These are phyloP conservation scores for Neodiprion lecontei DNA, from an alignment of 1,140 invertebrate genomes.

Conservation along the genomic window DNA sequence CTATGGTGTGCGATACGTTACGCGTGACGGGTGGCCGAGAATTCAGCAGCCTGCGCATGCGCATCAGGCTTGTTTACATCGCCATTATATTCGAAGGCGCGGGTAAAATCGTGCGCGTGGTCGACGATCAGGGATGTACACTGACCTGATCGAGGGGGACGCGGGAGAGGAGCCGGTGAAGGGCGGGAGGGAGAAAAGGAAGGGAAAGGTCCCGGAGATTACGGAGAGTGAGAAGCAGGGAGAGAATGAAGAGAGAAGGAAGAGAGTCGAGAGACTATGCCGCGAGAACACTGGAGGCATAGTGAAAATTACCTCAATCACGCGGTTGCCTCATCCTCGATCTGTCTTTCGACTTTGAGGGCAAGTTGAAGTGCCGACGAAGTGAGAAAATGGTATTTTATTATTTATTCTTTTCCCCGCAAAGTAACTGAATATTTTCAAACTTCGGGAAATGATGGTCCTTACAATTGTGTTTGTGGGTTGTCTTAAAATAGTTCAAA, in stretches of 20 bases:
- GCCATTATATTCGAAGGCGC: slow-evolving; percentile 31
- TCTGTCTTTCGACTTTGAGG: slow-evolving; percentile 6
- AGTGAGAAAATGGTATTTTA: not conserved
- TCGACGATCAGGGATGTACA: not conserved
- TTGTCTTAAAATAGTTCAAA: too few relatives aligned
- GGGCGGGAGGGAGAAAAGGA: not conserved
- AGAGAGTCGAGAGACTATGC: too few relatives aligned
- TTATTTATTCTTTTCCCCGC: too few relatives aligned
- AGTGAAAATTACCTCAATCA: slow-evolving; percentile 10
- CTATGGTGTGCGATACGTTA: slow-evolving; percentile 8
- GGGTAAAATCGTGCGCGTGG: not conserved
- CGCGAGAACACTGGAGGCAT: not conserved
- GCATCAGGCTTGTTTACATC: slow-evolving; percentile 54
- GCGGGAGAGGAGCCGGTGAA: not conserved
- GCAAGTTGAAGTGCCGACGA: not conserved
- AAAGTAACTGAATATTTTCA: too few relatives aligned
- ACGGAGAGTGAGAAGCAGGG: slow-evolving; percentile 1
- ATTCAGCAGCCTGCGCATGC: slow-evolving; percentile 40
- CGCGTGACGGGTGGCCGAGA: not conserved
- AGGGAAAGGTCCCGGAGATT: slow-evolving; percentile 5
- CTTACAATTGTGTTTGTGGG: too few relatives aligned
- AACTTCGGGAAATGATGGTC: too few relatives aligned
- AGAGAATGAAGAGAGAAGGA: slow-evolving; percentile 14
- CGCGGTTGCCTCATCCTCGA: not conserved
- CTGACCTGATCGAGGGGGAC: not conserved